Percentiles rank a stretch among this genome's conserved stretches.
phyloP scores from a whole-genome alignment of 2,113 vertebrate genomes.

The Struthio camelus region DNA sequence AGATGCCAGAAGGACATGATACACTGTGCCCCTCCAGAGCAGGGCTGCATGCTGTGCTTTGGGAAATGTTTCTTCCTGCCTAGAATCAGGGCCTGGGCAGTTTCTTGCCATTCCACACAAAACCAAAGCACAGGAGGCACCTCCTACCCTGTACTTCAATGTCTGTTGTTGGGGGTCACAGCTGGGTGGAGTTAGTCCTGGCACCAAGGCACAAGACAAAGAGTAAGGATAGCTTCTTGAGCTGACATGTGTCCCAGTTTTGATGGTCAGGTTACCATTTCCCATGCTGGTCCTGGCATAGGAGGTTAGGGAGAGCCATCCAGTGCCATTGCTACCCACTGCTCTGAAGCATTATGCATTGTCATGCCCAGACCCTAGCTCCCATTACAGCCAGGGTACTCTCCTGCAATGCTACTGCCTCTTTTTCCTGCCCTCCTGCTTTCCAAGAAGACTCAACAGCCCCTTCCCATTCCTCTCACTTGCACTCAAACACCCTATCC shows the following conservation, averaged over 20 bases:
- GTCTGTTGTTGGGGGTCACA: rapidly evolving
- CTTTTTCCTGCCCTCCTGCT: too few species aligned
- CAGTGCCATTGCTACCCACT: background rate
- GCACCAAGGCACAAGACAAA: background rate
- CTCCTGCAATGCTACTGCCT: too few species aligned
- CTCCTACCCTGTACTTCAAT: background rate
- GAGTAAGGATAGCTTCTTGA: background rate
- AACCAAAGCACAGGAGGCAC: background rate
- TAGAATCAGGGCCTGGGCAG: rapidly evolving
- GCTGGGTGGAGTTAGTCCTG: background rate
- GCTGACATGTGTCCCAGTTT: background rate
- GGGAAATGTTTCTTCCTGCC: background rate
- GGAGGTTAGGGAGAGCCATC: background rate
- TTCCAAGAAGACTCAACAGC: too few species aligned
- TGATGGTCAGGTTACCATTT: background rate
- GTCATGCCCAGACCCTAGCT: too few species aligned
- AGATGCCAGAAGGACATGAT: background rate
- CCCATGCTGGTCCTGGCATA: background rate
- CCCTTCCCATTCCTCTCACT: background rate
- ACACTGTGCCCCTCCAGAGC: background rate
- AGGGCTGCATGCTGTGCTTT: background rate
- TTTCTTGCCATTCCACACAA: background rate
- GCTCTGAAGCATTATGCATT: rapidly evolving
- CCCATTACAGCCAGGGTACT: too few species aligned
- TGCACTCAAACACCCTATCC: background rate